Conservation (phyloP, 1,140 invertebrate species). For the Rhagoletis zephyria region DNA sequence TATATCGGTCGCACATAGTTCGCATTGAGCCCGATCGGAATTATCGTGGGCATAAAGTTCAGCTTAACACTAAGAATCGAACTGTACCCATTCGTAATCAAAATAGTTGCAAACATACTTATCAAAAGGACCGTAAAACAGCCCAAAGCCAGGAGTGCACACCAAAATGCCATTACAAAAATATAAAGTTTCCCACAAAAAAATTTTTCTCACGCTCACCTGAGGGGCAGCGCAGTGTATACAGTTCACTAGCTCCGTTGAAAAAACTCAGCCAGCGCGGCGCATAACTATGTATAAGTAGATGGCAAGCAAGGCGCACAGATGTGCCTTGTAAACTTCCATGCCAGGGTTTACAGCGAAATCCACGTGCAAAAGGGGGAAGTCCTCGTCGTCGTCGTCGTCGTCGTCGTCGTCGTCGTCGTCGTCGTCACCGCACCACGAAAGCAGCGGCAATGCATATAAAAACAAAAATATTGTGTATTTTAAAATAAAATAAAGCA, state of each 20-base stretch:
- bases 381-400: neutral
- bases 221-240: conserved; percentile 4
- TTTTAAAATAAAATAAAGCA: conserved; percentile 46
- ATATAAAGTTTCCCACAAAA: conserved; percentile 43
- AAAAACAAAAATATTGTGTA: conserved; percentile 18
- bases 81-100: neutral
- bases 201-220: conserved; percentile 46
- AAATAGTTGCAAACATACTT: neutral
- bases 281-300: neutral
- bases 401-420: neutral
- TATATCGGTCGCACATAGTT: too few species aligned
- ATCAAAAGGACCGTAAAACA: neutral
- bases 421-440: neutral
- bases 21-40: too few species aligned
- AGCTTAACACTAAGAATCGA: too few species aligned
- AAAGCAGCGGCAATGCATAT: neutral
- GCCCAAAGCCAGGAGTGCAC: neutral
- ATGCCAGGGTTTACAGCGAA: neutral
- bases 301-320: conserved; percentile 9
- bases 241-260: too few species aligned
- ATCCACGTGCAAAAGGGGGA: conserved; percentile 39
- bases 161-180: neutral
- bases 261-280: neutral
- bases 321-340: conserved; percentile 42
- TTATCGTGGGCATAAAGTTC: too few species aligned